These are phyloP conservation scores for Autographa pulchrina DNA, from an alignment of 2,888 invertebrate genomes.

Conservation along the genomic window DNA sequence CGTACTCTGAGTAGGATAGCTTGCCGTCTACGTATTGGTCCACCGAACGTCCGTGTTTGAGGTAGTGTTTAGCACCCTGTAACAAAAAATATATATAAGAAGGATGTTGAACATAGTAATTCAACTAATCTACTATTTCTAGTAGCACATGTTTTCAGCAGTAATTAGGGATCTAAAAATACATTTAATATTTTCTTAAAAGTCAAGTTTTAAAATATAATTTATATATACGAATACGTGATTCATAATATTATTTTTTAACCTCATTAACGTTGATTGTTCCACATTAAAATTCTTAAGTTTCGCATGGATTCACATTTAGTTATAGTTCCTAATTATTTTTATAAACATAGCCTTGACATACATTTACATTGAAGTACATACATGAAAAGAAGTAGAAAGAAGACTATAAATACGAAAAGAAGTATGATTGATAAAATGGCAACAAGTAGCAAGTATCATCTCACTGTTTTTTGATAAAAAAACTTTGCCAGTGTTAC, in stretches of 20 bases:
- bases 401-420: not conserved
- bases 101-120: not conserved
- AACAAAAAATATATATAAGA: conserved; percentile 69
- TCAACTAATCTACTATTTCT: not conserved
- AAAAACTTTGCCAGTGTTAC: too few relatives aligned
- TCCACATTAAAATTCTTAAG: conserved; percentile 42
- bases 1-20: conserved; percentile 88
- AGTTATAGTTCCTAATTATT: not conserved
- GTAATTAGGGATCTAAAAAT: too few relatives aligned
- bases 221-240: conserved; percentile 22
- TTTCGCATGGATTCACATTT: conserved; percentile 24
- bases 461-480: too few relatives aligned
- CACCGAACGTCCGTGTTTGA: conserved; percentile 93
- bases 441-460: too few relatives aligned
- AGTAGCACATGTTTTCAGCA: too few relatives aligned
- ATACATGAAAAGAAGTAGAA: not conserved
- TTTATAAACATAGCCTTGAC: not conserved
- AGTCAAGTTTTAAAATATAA: conserved; percentile 9
- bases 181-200: not conserved
- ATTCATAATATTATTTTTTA: conserved; percentile 29
- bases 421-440: not conserved
- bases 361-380: not conserved
- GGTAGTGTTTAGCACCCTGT: conserved; percentile 88
- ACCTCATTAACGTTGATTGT: conserved; percentile 43
- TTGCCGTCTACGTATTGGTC: conserved; percentile 94